phyloP scores from a whole-genome alignment of 2,888 invertebrate genomes.

The Chloroclystis v-ata region DNA sequence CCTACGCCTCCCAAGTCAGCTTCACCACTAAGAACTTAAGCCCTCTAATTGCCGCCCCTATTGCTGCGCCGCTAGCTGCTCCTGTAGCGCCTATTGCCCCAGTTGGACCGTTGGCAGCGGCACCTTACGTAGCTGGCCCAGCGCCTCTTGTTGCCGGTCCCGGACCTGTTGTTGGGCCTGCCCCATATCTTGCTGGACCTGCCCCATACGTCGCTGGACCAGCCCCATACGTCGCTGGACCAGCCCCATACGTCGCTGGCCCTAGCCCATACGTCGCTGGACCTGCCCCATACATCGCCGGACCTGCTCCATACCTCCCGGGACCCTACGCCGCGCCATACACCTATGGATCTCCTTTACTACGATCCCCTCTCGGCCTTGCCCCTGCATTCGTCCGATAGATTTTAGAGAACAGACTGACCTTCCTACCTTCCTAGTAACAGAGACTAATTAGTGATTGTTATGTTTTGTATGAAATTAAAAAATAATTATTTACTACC shows the following conservation, averaged over 20 bases:
- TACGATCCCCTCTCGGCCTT: conserved; percentile 50
- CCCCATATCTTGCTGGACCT: conserved; percentile 30
- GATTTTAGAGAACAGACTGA: conserved; percentile 60
- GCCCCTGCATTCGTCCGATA: conserved; percentile 71
- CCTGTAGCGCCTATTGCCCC: conserved; percentile 29
- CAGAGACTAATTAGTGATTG: conserved; percentile 34
- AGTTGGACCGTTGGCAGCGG: conserved; percentile 35
- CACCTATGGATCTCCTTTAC: conserved; percentile 40
- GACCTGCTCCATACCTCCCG: conserved; percentile 33
- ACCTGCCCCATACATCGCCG: conserved; percentile 31
- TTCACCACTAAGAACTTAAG: conserved; percentile 69
- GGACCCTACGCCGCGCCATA: conserved; percentile 15
- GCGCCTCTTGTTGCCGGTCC: conserved; percentile 39
- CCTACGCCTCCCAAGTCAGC: conserved; percentile 80
- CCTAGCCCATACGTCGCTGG: conserved; percentile 32
- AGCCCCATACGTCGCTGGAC: conserved; percentile 30
- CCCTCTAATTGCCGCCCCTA: conserved; percentile 49
- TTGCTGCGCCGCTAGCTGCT: conserved; percentile 39
- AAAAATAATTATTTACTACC: conserved; percentile 18
- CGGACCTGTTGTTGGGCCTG: conserved; percentile 31
- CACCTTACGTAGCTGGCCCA: conserved; percentile 31
- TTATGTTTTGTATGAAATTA: conserved; percentile 35
- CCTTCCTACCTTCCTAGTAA: conserved; percentile 66
- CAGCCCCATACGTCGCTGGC: conserved; percentile 40
- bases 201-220: conserved; percentile 35